Evolutionary conservation across 2,113 vertebrate genomes (phyloP).

Genomic region (Pachycephala philippinensis): DNA sequence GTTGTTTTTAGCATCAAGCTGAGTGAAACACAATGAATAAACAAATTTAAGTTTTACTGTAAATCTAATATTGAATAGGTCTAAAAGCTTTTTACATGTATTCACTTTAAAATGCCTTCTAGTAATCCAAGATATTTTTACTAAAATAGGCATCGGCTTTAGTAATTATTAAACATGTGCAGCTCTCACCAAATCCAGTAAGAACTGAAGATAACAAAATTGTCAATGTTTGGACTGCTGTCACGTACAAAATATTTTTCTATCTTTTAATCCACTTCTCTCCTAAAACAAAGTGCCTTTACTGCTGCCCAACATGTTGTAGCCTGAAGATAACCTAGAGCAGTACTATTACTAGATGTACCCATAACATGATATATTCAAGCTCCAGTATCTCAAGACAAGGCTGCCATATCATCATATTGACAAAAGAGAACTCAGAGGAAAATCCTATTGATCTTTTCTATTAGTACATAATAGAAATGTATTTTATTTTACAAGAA

Average conservation of each 20-base stretch:
- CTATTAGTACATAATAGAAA: neutral
- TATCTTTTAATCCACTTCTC: neutral
- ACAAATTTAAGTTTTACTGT: neutral
- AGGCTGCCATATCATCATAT: neutral
- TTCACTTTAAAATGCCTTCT: neutral
- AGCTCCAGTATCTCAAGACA: neutral
- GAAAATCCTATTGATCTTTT: slow-evolving; percentile 12
- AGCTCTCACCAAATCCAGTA: neutral
- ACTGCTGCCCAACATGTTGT: neutral
- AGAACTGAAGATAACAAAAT: neutral
- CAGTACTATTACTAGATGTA: neutral
- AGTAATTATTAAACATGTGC: neutral
- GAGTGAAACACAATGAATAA: neutral
- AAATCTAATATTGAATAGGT: neutral
- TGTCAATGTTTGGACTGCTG: neutral
- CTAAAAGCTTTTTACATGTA: neutral
- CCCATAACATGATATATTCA: neutral
- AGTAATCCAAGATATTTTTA: neutral
- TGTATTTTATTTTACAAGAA: neutral
- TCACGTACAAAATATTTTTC: neutral
- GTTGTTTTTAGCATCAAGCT: neutral
- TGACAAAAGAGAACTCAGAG: neutral
- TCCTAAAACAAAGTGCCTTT: neutral
- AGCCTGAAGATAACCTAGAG: neutral
- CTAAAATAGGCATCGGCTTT: neutral